A percentile compares a stretch with the other conserved stretches of the same genome.
Conservation (phyloP, 2,113 vertebrate genomes). For the Panthera tigris region DNA sequence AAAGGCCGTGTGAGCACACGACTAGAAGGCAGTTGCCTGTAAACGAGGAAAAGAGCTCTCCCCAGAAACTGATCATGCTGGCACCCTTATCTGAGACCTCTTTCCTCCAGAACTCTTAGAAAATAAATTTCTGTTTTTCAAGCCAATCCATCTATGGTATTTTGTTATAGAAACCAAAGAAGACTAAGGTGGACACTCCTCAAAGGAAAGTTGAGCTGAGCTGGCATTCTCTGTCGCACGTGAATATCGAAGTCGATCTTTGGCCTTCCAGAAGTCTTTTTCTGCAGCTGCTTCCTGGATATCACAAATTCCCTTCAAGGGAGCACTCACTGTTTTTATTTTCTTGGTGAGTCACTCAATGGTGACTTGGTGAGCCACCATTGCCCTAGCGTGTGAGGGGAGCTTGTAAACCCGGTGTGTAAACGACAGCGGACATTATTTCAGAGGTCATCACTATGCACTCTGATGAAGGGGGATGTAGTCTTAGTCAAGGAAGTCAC, state of each 20-base stretch:
- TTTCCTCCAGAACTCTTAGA: not conserved
- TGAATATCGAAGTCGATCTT: constrained; percentile 4
- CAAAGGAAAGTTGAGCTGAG: not conserved
- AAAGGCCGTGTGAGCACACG: not conserved
- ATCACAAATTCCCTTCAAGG: not conserved
- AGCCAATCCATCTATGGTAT: not conserved
- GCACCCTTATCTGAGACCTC: not conserved
- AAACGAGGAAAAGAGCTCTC: not conserved
- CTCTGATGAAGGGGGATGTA: not conserved
- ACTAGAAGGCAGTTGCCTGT: not conserved
- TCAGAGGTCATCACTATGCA: not conserved
- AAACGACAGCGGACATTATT: not conserved
- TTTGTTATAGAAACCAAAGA: not conserved
- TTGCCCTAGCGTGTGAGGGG: not conserved
- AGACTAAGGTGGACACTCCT: not conserved
- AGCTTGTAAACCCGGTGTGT: not conserved
- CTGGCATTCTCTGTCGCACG: not conserved
- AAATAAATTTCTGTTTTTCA: not conserved
- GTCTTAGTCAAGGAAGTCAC: constrained; percentile 10
- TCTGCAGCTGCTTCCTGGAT: not conserved
- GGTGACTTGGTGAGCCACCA: no score
- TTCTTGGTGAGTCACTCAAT: constrained; percentile 20
- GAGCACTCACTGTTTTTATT: not conserved
- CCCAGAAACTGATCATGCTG: not conserved
- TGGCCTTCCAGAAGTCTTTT: not conserved